A percentile compares a stretch with the other conserved stretches of the same genome.
Conservation (phyloP, 2,113 vertebrate genomes). For the Bos taurus region ARS-UCD2.0 NC_037332.1:55671001-55671500, state of each 20-base stretch:
- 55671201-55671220: background rate
- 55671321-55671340: background rate
- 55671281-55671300: background rate
- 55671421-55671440: background rate
- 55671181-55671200: background rate
- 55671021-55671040: background rate
- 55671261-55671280: background rate
- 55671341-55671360: background rate
- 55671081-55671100: background rate
- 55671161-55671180: background rate
- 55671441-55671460: background rate
- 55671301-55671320: background rate
- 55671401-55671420: background rate
- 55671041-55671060: background rate
- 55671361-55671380: background rate
- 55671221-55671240: background rate
- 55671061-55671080: background rate
- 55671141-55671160: background rate
- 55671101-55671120: background rate
- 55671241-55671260: background rate
- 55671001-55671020: background rate
- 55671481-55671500: background rate
- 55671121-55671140: background rate
- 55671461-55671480: background rate
- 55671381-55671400: background rate